phyloP scores from a whole-genome alignment of 1,140 invertebrate genomes.

The Cotesia glomerata region DNA sequence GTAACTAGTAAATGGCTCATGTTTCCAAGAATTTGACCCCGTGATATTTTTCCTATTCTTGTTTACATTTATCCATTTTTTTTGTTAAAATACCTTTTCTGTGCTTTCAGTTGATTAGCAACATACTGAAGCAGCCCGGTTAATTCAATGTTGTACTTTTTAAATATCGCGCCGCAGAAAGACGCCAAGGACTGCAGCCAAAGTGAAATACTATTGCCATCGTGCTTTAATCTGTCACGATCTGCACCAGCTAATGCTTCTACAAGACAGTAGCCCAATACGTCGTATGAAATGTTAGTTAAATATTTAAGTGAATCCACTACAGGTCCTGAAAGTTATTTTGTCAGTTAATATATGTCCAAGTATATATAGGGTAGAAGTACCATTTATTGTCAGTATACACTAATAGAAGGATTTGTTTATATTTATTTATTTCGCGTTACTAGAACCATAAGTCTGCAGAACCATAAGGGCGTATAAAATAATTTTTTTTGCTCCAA shows the following conservation, averaged over 20 bases:
- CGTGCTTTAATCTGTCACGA: slow-evolving; percentile 81
- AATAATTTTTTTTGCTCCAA: too few relatives aligned
- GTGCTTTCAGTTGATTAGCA: slow-evolving; percentile 94
- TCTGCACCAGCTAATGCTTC: slow-evolving; percentile 84
- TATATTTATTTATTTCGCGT: too few relatives aligned
- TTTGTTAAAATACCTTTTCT: slow-evolving; percentile 77
- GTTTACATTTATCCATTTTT: neutral
- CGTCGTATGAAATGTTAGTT: slow-evolving; percentile 94
- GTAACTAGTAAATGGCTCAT: slow-evolving; percentile 16
- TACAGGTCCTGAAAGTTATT: slow-evolving; percentile 72
- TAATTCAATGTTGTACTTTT: slow-evolving; percentile 97
- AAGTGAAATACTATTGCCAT: slow-evolving; percentile 91
- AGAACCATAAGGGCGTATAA: too few relatives aligned
- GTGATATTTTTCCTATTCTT: neutral
- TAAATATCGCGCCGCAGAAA: slow-evolving; percentile 94
- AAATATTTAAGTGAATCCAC: slow-evolving; percentile 98
- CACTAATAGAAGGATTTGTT: too few relatives aligned
- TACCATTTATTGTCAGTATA: too few relatives aligned
- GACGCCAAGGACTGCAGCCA: slow-evolving; percentile 95
- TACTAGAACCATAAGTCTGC: too few relatives aligned
- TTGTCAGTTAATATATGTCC: neutral
- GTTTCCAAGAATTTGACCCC: slow-evolving; percentile 33
- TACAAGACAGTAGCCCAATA: slow-evolving; percentile 94
- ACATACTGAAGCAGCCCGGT: slow-evolving; percentile 96
- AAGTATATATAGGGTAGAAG: too few relatives aligned